Evolutionary conservation across 2,888 invertebrate species (phyloP), one percentile per base, ranked within the genome.

Genomic region (Noctua janthe): DNA sequence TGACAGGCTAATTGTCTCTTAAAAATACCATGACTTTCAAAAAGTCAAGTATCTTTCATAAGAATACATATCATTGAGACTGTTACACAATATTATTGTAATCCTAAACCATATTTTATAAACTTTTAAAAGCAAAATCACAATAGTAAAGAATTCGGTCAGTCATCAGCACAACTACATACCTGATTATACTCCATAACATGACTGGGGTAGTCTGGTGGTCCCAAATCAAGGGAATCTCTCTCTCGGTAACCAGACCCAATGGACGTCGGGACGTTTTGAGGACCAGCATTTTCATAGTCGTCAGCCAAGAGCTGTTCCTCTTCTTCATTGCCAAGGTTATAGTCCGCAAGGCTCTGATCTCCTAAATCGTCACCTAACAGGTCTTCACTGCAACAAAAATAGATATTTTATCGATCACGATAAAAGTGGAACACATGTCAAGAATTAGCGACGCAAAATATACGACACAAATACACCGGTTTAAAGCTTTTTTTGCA

Each of bases 251-350:
- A 96, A 15, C 85, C 85, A 4, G 92, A 86, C 6, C 92, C 92
- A 49, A 94, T 82, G 0, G 96, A 94, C 0, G 92, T 91, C 0
- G 96, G 96, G 2, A 96, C 96, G 92, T 95, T 97, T 85, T 97
- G 96, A 7, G 95, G 92, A 1, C 91, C 92, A 11, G 92, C 94
- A 79, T 92, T 92, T 47, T 96, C 96, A 76, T 95, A 97, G 85
- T 97, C 97, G 82, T 97, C 97, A 67, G 97, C 97, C 77, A 97
- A 87, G 5, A 97, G 93, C 85, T 97, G 95, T 64, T 97, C 97
- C 82, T 97, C 97, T 76, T 97, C 97, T 74, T 97, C 97, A 89
- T 97, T 97, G 1, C 97, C 97, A 80, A 97, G 94, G 88, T 97
- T 97, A 86, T 97, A 97, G 87, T 97, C 97, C 4, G 96, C 95